These are phyloP conservation scores for Heliconius ethilla DNA, from an alignment of 2,888 invertebrate genomes.

Conservation along the genomic window DNA sequence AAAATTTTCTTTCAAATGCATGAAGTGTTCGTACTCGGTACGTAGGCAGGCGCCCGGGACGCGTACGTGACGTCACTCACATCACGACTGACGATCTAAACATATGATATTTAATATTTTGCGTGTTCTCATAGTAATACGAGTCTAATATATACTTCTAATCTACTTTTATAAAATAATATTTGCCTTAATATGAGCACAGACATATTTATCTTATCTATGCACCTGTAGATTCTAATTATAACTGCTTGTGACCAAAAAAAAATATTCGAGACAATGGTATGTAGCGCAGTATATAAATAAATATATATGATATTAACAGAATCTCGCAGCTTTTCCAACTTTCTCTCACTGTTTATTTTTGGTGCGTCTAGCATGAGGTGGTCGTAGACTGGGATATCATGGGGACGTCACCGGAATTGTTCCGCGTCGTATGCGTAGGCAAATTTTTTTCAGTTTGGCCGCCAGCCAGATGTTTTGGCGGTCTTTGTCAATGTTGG, in stretches of 20 bases:
- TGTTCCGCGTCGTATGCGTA: slow-evolving; percentile 61
- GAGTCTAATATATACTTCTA: neutral
- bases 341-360: slow-evolving; percentile 41
- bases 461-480: slow-evolving; percentile 75
- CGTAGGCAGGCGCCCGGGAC: slow-evolving; percentile 45
- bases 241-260: neutral
- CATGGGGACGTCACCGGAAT: slow-evolving; percentile 56
- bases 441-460: slow-evolving; percentile 69
- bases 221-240: neutral
- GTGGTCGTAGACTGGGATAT: slow-evolving; percentile 45
- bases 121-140: neutral
- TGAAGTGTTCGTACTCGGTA: slow-evolving; percentile 48
- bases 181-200: neutral
- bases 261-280: neutral
- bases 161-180: neutral
- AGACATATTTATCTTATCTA: too few relatives aligned
- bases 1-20: slow-evolving; percentile 47
- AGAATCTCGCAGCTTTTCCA: slow-evolving; percentile 25
- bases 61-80: slow-evolving; percentile 43
- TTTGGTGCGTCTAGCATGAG: slow-evolving; percentile 42
- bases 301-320: slow-evolving; percentile 8
- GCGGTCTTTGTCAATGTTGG: slow-evolving; percentile 82
- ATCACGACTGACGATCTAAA: slow-evolving; percentile 1
- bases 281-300: neutral
- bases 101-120: neutral